These are phyloP conservation scores for Odontomachus brunneus DNA, from an alignment of 1,140 invertebrate genomes.

Conservation along the genomic window DNA sequence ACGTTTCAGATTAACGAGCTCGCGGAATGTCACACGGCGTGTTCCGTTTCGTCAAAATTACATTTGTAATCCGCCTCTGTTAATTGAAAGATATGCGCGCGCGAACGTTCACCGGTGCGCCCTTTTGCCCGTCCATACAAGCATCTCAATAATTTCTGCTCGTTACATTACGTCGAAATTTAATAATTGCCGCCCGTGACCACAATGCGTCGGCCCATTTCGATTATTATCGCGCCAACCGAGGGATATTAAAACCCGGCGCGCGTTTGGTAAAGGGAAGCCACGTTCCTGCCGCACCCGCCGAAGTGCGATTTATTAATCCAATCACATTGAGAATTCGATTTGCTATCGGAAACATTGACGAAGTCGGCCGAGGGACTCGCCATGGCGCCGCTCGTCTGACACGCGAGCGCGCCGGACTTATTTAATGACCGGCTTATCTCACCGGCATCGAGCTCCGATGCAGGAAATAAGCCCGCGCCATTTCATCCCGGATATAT, in stretches of 20 bases:
- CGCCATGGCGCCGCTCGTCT: too few relatives aligned
- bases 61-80: slow-evolving; percentile 39
- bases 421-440: slow-evolving; percentile 58
- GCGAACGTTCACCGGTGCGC: too few relatives aligned
- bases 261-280: neutral
- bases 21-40: slow-evolving; percentile 26
- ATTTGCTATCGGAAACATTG: slow-evolving; percentile 4
- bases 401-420: neutral
- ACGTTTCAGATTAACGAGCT: slow-evolving; percentile 44
- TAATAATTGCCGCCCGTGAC: slow-evolving; percentile 13
- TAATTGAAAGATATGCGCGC: slow-evolving; percentile 53
- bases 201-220: neutral
- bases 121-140: slow-evolving; percentile 12
- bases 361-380: too few relatives aligned
- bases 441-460: slow-evolving; percentile 32
- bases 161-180: slow-evolving; percentile 32
- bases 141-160: slow-evolving; percentile 43
- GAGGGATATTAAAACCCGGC: slow-evolving; percentile 9
- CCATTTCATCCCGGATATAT: slow-evolving; percentile 55
- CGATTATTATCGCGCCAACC: neutral
- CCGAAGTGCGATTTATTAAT: slow-evolving; percentile 19
- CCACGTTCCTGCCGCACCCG: neutral
- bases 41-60: slow-evolving; percentile 38
- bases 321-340: slow-evolving; percentile 39
- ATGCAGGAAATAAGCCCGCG: slow-evolving; percentile 56